Conservation (phyloP, 2,113 vertebrate genomes). For the Panthera uncia region DNA sequence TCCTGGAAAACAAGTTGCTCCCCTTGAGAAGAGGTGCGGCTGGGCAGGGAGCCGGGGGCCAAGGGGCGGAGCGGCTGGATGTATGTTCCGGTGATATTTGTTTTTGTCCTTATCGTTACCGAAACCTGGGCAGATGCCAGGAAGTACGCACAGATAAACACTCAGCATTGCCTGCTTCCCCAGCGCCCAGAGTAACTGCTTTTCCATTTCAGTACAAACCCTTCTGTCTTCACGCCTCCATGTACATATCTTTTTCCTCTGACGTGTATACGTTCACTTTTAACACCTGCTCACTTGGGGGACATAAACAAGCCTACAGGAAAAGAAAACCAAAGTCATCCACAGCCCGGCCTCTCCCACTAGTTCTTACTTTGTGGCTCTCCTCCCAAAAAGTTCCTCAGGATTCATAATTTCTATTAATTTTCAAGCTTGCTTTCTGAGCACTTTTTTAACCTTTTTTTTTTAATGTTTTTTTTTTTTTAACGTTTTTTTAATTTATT, state of each 20-base stretch:
- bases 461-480: too few species aligned
- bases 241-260: background rate
- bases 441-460: too few species aligned
- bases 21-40: constrained; percentile 93
- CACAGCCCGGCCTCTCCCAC: background rate
- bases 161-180: background rate
- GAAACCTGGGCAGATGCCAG: background rate
- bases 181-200: background rate
- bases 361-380: background rate
- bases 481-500: too few species aligned
- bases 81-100: background rate
- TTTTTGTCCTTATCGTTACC: background rate
- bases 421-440: background rate
- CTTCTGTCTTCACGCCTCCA: background rate
- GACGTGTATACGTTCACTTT: background rate
- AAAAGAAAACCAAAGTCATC: background rate
- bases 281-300: background rate
- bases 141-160: background rate
- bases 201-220: background rate
- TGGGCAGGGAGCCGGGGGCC: rapidly evolving
- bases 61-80: background rate
- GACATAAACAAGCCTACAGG: background rate
- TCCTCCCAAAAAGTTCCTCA: too few species aligned
- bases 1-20: constrained; percentile 97
- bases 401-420: background rate